A percentile compares a stretch with the other conserved stretches of the same genome.
These are phyloP conservation scores for Pomacea maculata DNA, from an alignment of 1,140 invertebrate species.

Conservation along the genomic window DNA sequence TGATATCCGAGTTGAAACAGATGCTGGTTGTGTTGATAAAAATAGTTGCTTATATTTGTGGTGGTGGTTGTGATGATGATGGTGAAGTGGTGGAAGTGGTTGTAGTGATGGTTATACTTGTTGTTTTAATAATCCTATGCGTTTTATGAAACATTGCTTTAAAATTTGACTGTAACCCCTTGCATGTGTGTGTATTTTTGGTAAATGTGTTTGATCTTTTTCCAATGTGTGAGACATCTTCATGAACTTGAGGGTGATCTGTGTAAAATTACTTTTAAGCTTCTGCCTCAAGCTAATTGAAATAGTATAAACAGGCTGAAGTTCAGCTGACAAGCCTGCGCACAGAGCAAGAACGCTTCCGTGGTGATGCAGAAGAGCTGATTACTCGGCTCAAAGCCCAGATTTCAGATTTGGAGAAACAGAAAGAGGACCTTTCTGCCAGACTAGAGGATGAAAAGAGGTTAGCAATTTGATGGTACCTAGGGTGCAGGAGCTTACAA, in stretches of 20 bases:
- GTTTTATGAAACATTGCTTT: no score
- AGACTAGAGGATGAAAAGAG: constrained; percentile 84
- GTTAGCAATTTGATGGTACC: constrained; percentile 29
- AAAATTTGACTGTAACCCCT: no score
- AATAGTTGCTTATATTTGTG: background rate
- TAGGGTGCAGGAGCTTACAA: no score
- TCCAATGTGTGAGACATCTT: no score
- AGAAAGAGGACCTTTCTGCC: constrained; percentile 73
- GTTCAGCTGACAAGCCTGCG: constrained; percentile 51
- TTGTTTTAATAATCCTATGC: background rate
- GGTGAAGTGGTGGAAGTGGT: background rate
- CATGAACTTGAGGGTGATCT: background rate
- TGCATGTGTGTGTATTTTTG: no score
- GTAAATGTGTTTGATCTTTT: no score
- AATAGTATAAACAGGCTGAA: constrained; percentile 45
- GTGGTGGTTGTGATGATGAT: constrained; percentile 4
- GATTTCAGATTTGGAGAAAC: constrained; percentile 70
- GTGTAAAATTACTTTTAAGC: background rate
- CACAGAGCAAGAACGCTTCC: constrained; percentile 70
- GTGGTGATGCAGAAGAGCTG: constrained; percentile 58
- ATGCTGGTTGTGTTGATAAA: background rate
- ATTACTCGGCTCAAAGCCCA: constrained; percentile 51
- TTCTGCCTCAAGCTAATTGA: background rate
- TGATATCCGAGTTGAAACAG: no score
- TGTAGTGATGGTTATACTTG: background rate